Evolutionary conservation across 1,140 invertebrate species (phyloP), one percentile per base, ranked within the genome.

Genomic region (Pseudomyrmex concolor): DNA sequence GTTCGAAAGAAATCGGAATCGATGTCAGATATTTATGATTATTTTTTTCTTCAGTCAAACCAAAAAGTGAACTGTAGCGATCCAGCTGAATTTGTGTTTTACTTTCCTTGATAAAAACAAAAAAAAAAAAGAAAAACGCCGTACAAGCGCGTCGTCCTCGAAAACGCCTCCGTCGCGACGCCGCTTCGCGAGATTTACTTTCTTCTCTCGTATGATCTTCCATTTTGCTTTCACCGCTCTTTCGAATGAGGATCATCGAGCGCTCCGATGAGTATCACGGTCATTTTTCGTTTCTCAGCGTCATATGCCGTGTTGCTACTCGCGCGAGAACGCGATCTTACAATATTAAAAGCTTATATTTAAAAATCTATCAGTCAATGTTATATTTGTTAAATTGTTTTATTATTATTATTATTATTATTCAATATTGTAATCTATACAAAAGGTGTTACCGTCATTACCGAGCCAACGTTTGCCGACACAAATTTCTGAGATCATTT

Each of bases 221-320:
- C 82, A 60, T 78, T 86, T 85, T 86, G 77, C 88, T 91, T 91
- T 91, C 90, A 90, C 89, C 86, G 67, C 63, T 78, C 74, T 48
- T 78, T 68, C 73, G 81, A 73, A 57, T 57, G 63, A 51, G 9
- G 63, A 82, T 76, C 67, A 68, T 85, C 73, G 64, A 78, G 66
- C 72, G 82, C 60, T 78, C 70, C 50, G 60, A 62, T 74, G 60
- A 73, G 13, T 64, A 91, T 84, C 77, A 71, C 55, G 74, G 64
- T 59, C 78, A 51, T 76, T 78, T 67, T 57, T 78, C 51, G 19
- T n/a, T 48, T 8, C 5, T 0, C 43, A 48, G n/a, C 10, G 57
- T n/a, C 13, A 22, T 67, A 17, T 10, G 0, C 13, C 1, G 17
- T 19, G 7, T 68, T 45, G 8, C 50, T 45, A 8, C 1, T 67